Evolutionary conservation across 2,113 vertebrate species (phyloP).

Genomic region (Apaloderma vittatum): DNA sequence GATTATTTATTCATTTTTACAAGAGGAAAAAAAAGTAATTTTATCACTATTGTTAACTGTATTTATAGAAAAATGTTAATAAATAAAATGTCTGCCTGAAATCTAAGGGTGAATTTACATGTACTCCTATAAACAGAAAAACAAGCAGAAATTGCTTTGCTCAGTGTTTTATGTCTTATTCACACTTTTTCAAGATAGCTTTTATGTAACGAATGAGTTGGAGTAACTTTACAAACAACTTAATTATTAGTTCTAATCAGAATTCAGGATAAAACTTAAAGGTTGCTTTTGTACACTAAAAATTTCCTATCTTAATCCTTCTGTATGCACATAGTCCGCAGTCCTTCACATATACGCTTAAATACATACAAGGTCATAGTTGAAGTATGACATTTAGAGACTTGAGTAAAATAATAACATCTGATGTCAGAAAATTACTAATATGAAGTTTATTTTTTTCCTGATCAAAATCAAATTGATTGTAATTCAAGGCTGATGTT

Average conservation of each 20-base stretch:
- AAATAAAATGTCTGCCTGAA: background rate
- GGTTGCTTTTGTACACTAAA: background rate
- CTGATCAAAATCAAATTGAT: background rate
- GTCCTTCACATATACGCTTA: background rate
- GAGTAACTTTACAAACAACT: background rate
- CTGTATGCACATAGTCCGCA: background rate
- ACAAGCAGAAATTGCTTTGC: background rate
- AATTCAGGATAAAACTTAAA: background rate
- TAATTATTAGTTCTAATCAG: constrained; percentile 36
- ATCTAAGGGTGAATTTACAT: background rate
- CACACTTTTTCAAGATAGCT: background rate
- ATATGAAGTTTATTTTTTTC: background rate
- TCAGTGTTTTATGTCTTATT: background rate
- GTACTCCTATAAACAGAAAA: background rate
- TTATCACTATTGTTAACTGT: background rate
- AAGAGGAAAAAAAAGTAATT: background rate
- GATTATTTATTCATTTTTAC: background rate
- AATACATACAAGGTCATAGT: constrained; percentile 4
- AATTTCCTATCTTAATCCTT: constrained; percentile 14
- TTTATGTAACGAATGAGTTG: background rate
- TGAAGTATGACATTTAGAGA: background rate
- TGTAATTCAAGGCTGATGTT: constrained; percentile 18
- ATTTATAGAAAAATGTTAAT: background rate
- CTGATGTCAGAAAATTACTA: constrained; percentile 32
- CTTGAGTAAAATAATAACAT: background rate